phyloP scores from a whole-genome alignment of 2,888 invertebrate genomes.

The Eristalinus aeneus region DNA sequence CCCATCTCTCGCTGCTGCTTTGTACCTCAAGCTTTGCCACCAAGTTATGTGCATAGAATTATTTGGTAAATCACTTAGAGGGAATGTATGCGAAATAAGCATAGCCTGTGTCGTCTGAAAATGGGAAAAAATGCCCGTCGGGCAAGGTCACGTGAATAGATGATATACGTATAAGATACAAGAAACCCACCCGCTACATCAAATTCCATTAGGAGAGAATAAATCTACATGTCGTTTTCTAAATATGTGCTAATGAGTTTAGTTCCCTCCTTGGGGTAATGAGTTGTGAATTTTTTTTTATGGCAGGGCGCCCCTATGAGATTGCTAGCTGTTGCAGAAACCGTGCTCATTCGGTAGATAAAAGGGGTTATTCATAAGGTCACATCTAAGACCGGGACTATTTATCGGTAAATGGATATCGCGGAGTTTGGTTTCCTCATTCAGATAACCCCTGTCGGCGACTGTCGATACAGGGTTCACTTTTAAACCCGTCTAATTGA shows the following conservation, averaged over 20 bases:
- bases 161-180: neutral
- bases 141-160: conserved; percentile 5
- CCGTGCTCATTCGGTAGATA: conserved; percentile 1
- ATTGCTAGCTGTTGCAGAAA: neutral
- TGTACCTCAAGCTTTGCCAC: conserved; percentile 19
- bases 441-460: too few species aligned
- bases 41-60: conserved; percentile 51
- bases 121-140: neutral
- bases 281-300: conserved; percentile 1
- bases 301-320: neutral
- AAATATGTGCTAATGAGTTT: neutral
- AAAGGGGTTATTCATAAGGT: neutral
- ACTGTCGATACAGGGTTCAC: neutral
- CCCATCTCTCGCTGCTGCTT: conserved; percentile 23
- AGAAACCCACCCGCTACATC: neutral
- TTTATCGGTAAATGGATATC: too few species aligned
- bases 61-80: conserved; percentile 46
- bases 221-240: neutral
- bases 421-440: too few species aligned
- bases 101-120: conserved; percentile 9
- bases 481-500: neutral
- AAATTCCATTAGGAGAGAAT: conserved; percentile 11
- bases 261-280: neutral
- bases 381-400: neutral
- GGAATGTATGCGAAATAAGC: conserved; percentile 9